Percentiles rank a stretch among this genome's conserved stretches.
phyloP scores from a whole-genome alignment of 2,113 vertebrate genomes.

The Gallinago jamesoni region DNA sequence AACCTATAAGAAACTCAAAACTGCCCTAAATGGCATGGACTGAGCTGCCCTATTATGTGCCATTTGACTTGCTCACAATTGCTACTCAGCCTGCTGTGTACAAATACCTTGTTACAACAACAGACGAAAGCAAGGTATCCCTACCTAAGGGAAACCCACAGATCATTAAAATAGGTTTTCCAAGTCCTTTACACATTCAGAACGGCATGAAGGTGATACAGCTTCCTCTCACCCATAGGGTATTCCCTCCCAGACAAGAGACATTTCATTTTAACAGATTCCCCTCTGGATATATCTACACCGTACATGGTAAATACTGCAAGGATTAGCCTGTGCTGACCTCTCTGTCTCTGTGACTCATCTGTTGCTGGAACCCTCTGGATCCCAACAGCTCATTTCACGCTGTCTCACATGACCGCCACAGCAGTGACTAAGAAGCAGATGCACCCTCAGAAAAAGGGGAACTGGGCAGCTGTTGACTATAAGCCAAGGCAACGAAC shows the following conservation, averaged over 20 bases:
- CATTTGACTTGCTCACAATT: neutral
- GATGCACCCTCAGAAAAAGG: neutral
- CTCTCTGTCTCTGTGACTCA: conserved; percentile 12
- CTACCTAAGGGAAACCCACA: neutral
- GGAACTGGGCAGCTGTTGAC: neutral
- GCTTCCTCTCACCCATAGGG: neutral
- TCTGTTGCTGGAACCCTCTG: neutral
- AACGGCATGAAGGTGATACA: neutral
- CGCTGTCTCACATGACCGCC: neutral
- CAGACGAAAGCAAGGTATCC: neutral
- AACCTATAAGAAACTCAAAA: neutral
- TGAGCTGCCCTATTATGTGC: neutral
- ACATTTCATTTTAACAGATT: neutral
- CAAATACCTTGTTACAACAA: neutral
- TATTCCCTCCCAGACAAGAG: neutral
- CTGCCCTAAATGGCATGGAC: neutral
- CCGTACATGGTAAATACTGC: neutral
- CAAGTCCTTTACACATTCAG: neutral
- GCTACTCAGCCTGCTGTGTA: neutral
- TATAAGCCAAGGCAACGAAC: neutral
- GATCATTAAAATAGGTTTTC: neutral
- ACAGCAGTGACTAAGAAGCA: neutral
- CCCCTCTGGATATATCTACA: neutral
- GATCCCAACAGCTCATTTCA: neutral
- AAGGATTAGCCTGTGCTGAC: neutral